phyloP scores from a whole-genome alignment of 2,888 invertebrate genomes.

The Polia nebulosa region DNA sequence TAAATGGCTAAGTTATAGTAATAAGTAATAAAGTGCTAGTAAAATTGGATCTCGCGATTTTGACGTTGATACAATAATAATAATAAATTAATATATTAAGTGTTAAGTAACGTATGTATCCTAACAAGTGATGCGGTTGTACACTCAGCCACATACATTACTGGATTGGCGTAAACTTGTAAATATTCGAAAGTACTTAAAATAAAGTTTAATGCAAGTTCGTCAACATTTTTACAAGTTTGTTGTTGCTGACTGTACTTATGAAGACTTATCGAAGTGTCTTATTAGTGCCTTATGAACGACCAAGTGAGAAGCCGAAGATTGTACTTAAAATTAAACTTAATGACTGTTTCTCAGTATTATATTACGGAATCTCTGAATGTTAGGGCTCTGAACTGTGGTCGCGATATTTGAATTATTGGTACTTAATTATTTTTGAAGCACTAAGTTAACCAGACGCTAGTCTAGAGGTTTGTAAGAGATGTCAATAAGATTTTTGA shows the following conservation, averaged over 20 bases:
- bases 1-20: slow-evolving; percentile 66
- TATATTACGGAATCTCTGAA: slow-evolving; percentile 65
- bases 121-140: slow-evolving; percentile 80
- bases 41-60: slow-evolving; percentile 80
- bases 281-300: slow-evolving; percentile 75
- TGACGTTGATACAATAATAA: slow-evolving; percentile 81
- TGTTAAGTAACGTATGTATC: slow-evolving; percentile 84
- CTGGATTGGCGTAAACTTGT: slow-evolving; percentile 64
- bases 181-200: slow-evolving; percentile 55
- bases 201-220: slow-evolving; percentile 49
- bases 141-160: slow-evolving; percentile 72
- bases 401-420: slow-evolving; percentile 55
- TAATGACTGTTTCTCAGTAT: slow-evolving; percentile 66
- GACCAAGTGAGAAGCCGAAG: slow-evolving; percentile 66
- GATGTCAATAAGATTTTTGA: slow-evolving; percentile 27
- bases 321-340: slow-evolving; percentile 68
- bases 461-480: slow-evolving; percentile 63
- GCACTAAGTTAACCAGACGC: slow-evolving; percentile 77
- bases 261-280: slow-evolving; percentile 70
- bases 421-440: slow-evolving; percentile 63
- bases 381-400: slow-evolving; percentile 54
- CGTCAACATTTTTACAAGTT: slow-evolving; percentile 44
- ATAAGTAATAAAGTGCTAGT: slow-evolving; percentile 73
- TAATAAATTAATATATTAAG: slow-evolving; percentile 86
- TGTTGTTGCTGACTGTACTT: slow-evolving; percentile 65